Conservation (phyloP, 2,888 invertebrate species). For the Tubulanus polymorphus region DNA sequence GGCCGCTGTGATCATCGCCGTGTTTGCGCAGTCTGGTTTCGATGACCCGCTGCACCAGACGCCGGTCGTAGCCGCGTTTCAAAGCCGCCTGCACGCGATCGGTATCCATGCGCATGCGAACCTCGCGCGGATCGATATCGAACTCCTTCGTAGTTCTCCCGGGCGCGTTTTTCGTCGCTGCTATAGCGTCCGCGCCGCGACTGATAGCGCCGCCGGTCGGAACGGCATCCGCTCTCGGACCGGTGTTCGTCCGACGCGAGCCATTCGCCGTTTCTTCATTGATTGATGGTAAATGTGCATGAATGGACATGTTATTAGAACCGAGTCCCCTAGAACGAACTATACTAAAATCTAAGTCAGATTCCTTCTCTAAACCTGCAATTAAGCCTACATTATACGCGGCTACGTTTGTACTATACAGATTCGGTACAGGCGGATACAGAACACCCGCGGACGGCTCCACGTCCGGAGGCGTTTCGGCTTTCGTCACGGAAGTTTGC, state of each 20-base stretch:
- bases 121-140: background rate
- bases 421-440: too few relatives aligned
- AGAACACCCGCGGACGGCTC: too few relatives aligned
- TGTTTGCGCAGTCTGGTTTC: background rate
- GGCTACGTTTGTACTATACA: too few relatives aligned
- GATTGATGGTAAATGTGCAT: too few relatives aligned
- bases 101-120: background rate
- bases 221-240: background rate
- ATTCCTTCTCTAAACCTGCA: background rate
- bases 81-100: background rate
- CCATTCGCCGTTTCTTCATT: background rate
- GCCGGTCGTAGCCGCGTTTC: background rate
- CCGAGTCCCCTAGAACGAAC: too few relatives aligned
- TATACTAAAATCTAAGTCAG: background rate
- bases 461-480: too few relatives aligned
- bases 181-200: too few relatives aligned
- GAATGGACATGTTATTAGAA: too few relatives aligned
- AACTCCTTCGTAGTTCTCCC: too few relatives aligned
- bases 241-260: background rate
- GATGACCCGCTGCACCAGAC: background rate
- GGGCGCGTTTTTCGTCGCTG: too few relatives aligned
- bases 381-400: background rate
- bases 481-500: too few relatives aligned
- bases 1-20: background rate
- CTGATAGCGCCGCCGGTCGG: background rate